Percentiles rank a stretch among this genome's conserved stretches.
Conservation (phyloP, 2,113 vertebrate genomes). For the Peromyscus polionotus region DNA sequence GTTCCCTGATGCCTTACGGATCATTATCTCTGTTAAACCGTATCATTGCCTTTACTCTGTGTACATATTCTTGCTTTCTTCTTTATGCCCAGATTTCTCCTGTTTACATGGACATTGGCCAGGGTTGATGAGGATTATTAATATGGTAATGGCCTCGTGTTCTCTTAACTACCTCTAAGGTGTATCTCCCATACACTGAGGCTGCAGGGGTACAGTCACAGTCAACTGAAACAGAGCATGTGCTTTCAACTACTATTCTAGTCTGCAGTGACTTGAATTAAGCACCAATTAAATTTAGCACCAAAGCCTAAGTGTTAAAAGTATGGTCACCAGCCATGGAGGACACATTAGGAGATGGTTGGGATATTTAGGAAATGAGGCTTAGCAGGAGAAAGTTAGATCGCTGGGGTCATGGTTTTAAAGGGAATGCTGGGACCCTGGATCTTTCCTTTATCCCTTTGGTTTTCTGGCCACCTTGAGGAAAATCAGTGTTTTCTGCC, state of each 20-base stretch:
- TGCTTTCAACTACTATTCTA: not conserved
- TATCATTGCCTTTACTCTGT: not conserved
- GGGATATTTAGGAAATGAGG: not conserved
- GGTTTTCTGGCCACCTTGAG: not conserved
- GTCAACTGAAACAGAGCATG: not conserved
- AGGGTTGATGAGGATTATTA: not conserved
- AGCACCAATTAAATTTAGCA: not conserved
- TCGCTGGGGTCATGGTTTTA: not conserved
- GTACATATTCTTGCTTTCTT: not conserved
- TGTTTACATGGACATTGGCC: not conserved
- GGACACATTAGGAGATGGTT: not conserved
- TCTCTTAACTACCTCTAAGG: not conserved
- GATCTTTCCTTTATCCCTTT: not conserved
- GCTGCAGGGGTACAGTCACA: not conserved
- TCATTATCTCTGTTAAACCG: accelerated
- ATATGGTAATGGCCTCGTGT: not conserved
- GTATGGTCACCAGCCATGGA: not conserved
- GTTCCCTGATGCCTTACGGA: not conserved
- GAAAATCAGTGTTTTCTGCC: too few species aligned
- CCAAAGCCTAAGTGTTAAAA: not conserved
- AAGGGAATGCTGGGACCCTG: too few species aligned
- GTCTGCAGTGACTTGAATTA: not conserved
- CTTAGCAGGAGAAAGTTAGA: too few species aligned
- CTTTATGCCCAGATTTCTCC: not conserved
- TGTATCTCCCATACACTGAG: not conserved